A percentile compares a stretch with the other conserved stretches of the same genome.
phyloP scores from a whole-genome alignment of 1,140 invertebrate species.

The Zaprionus gabonicus region DNA sequence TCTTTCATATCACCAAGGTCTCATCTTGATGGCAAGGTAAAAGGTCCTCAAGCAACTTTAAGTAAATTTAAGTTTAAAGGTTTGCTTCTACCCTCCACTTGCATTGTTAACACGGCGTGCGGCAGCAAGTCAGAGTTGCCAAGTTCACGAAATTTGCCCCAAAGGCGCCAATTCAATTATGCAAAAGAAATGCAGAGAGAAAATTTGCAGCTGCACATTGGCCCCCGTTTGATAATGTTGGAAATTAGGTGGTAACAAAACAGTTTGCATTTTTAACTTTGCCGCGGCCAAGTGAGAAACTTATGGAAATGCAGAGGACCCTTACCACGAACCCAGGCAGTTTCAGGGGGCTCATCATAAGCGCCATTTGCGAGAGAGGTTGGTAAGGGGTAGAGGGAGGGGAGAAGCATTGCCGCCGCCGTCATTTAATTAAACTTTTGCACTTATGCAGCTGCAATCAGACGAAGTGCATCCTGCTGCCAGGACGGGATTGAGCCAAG shows the following conservation, averaged over 20 bases:
- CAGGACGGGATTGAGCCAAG: background rate
- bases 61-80: background rate
- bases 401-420: background rate
- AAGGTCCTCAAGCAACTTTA: background rate
- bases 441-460: constrained; percentile 77
- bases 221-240: constrained; percentile 60
- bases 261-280: constrained; percentile 83
- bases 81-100: background rate
- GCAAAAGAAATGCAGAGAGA: constrained; percentile 56
- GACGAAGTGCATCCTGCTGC: constrained; percentile 56
- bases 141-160: constrained; percentile 14
- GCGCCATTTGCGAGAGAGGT: constrained; percentile 45
- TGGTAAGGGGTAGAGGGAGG: background rate
- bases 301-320: constrained; percentile 54
- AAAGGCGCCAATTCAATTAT: constrained; percentile 71
- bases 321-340: constrained; percentile 17
- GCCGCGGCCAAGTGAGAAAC: constrained; percentile 22
- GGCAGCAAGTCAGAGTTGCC: constrained; percentile 1
- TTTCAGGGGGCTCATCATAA: constrained; percentile 69
- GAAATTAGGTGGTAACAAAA: constrained; percentile 84
- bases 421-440: constrained; percentile 80
- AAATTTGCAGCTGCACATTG: constrained; percentile 43
- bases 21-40: background rate
- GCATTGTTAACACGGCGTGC: background rate
- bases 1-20: too few relatives aligned